Conservation (phyloP, 53 echinoderm and acorn worm species). For the Apostichopus leukothele region DNA sequence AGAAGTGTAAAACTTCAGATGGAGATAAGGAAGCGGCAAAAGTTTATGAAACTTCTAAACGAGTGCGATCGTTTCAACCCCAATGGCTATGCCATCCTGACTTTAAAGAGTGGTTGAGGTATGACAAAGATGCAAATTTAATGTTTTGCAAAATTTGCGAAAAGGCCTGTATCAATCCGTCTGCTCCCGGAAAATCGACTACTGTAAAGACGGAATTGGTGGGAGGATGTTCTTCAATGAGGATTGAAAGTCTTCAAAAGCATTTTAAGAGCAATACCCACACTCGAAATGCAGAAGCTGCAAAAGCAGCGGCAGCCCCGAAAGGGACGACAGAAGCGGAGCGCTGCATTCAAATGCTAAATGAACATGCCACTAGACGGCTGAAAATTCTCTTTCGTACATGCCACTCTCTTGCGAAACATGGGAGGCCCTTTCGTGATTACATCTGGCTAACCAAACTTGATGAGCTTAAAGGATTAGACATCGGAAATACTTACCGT, state of each 20-base stretch:
- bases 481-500: too few species aligned
- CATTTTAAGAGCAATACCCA: too few species aligned
- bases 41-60: background rate
- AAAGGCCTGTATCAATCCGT: too few species aligned
- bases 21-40: background rate
- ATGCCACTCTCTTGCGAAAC: background rate
- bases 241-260: too few species aligned
- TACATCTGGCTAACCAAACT: background rate
- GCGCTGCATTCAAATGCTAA: background rate
- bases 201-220: too few species aligned
- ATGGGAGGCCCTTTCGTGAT: background rate
- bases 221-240: too few species aligned
- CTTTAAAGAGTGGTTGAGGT: background rate
- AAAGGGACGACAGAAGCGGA: background rate
- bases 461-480: too few species aligned
- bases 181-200: too few species aligned
- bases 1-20: background rate
- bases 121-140: background rate
- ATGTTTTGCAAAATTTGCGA: background rate
- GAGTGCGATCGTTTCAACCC: background rate
- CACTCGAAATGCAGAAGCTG: too few species aligned
- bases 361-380: background rate
- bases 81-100: background rate
- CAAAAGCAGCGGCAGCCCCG: too few species aligned
- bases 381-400: background rate